Conservation (phyloP, 2,797 vertebrate species). For the Enteromius trimaculatus region DNA sequence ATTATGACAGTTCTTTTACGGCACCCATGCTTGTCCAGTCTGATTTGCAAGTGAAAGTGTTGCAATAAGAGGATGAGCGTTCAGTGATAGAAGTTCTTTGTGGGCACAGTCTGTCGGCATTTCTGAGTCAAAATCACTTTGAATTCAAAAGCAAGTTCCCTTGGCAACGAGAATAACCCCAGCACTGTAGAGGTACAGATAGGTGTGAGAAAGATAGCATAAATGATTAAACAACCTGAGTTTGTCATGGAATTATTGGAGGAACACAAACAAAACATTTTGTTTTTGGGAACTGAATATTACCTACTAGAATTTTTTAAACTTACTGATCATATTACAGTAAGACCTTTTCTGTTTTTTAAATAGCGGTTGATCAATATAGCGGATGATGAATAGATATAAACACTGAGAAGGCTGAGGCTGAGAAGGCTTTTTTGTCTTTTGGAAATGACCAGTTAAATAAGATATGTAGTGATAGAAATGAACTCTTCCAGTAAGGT, state of each 20-base stretch:
- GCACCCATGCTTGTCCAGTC: constrained; percentile 48
- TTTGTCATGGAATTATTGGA: constrained; percentile 54
- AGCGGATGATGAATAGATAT: background rate
- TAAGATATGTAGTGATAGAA: background rate
- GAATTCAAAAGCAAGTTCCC: constrained; percentile 66
- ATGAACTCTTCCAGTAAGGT: background rate
- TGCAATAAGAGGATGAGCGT: constrained; percentile 52
- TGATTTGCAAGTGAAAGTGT: constrained; percentile 54
- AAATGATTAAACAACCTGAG: constrained; percentile 60
- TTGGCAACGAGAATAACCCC: constrained; percentile 60
- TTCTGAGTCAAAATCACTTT: constrained; percentile 60
- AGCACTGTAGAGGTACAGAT: constrained; percentile 53
- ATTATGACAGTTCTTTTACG: constrained; percentile 15
- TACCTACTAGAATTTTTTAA: background rate
- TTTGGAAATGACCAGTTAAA: background rate
- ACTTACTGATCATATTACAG: background rate
- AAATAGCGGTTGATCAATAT: background rate
- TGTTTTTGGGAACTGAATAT: background rate
- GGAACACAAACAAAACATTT: background rate
- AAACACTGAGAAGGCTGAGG: background rate
- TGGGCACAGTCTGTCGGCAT: constrained; percentile 56
- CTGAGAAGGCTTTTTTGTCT: background rate
- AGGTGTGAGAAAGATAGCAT: constrained; percentile 62
- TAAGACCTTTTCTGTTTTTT: background rate
- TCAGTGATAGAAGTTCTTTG: constrained; percentile 50